Evolutionary conservation across 2,113 vertebrate species (phyloP), one percentile per base, ranked within the genome.

Genomic region (Rhynchopsitta pachyrhyncha): DNA sequence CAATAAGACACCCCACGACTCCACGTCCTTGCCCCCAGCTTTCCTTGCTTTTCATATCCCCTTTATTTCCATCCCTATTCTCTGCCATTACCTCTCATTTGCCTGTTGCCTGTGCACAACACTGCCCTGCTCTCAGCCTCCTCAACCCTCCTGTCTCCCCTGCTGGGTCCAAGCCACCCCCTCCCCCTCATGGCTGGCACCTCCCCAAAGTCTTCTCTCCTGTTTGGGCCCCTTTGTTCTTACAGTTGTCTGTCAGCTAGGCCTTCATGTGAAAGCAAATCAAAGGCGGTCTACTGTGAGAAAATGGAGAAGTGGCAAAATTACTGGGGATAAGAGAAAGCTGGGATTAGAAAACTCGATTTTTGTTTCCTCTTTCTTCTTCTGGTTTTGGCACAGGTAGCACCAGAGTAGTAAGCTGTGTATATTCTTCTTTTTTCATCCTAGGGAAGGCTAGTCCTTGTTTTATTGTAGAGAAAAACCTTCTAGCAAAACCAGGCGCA

Each of bases 211-310:
- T 29, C 55, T 13, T 15, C 42, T 78, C 42, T 91, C 17, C 64
- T 83, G 4, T 70, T 83, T 50, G 53, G 62, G 33, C 4, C 50
- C 33, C 59, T 86, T 81, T 96, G 88, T 93, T 95, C 86, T 41
- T 39, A 31, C 27, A 35, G 13, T 55, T 71, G 13, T 69, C 70
- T 78, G 60, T 78, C 94, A 93, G 46, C 76, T 35, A 44, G 68
- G 60, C 71, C 94, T 93, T 96, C 68, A 53, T 94, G 93, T 74
- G 76, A 81, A 92, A 93, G 68, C 25, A 86, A 90, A 80, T 77
- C 44, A 81, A 88, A 91, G 66, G 41, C 41, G 23, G 31, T 25
- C 82, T 57, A 23, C 18, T 46, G 50, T 39, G 80, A 88, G 68
- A 81, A 92, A 92, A 92, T 74, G 83, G 76, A 90, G 73, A 94